Base-by-base conservation (phyloP, 2,797 vertebrate species). In the Sebastes matsubarae region DNA sequence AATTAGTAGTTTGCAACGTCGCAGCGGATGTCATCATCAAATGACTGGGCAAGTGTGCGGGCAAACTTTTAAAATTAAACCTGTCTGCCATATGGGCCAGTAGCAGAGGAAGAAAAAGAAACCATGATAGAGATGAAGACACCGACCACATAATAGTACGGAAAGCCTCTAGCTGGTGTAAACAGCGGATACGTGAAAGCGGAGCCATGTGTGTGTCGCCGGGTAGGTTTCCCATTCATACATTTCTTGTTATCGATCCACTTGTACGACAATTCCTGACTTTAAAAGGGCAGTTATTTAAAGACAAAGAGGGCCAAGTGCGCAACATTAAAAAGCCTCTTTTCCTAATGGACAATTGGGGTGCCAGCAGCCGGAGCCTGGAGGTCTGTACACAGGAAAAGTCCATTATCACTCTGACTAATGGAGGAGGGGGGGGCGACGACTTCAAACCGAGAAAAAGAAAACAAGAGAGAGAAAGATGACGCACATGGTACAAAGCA, bases 391-490 rank as follows among this genome's bases (percentile, higher is more conserved):
- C 75, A 83, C 92, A 93, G 92, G 92, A 94, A 94, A 90, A 90
- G 87, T 91, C 91, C 85, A 91, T 92, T 94, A 94, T 94, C 94
- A 94, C 93, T 92, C 88, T 8, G 55, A 60, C 90, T 93, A 91
- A 93, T 92, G 93, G 87, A 81, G 84, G 73, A 76, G 72, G 74
- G 82, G 83, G 38, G 34, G 36, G 36, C 36, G 12, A 38, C 25
- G 8, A 86, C 87, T 88, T 90, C 82, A 90, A 86, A 91, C 81
- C 61, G 20, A 85, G 83, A 67, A 86, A 88, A 88, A 80, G 82
- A 89, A 92, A 90, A 81, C 76, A 92, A 92, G 67, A 86, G 77
- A 75, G 76, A 90, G 79, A 84, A 85, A 86, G 72, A 91, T 88
- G 90, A 88, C 82, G 80, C 87, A 88, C 71, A 72, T 22, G 71